Evolutionary conservation across 2,113 vertebrate species (phyloP), one percentile per base, ranked within the genome.

Genomic region (Microcebus jonahi): DNA sequence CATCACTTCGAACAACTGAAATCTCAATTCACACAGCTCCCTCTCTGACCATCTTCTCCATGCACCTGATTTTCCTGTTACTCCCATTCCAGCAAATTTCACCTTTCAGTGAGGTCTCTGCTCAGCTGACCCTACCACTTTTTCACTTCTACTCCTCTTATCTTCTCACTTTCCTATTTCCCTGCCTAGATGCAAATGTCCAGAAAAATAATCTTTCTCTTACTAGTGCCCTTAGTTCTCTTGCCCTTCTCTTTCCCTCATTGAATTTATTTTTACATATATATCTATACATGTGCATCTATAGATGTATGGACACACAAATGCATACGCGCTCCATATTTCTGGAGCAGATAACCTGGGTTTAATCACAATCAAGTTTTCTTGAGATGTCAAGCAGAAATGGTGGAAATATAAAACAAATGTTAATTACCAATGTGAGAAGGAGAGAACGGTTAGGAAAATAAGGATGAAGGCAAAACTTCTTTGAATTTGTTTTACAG

Each of bases 301-400:
- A 29, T 36, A 10, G 36, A 86, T 15, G 13, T 57, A 57, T 21
- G 14, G 31, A 80, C 0, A 55, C 8, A 53, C 23, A 65, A 6
- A 80, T 39, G 36, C 6, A 57, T 8, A 25, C 31, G 20, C 4
- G 27, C 10, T 91, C 48, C n/a, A 42, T 45, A n/a, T 45, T 68
- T 70, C 45, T 59, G 34, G 65, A 71, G 34, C 31, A 57, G 39
- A 76, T 63, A 50, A 50, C 34, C 42, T 55, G 45, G 18, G 59
- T 76, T 85, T 77, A 92, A 84, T 20, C 3, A 77, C 6, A 14
- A 77, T 31, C 8, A 36, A 21, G 7, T 3, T 31, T 77, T 79
- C 88, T 75, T 45, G 25, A 87, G 70, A 25, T 89, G 83, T 42
- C 31, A 93, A 93, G 61, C 34, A 95, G 31, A 86, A 88, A 88